These are phyloP conservation scores for Rhagologus leucostigma DNA, from an alignment of 2,113 vertebrate species.

Conservation along the genomic window DNA sequence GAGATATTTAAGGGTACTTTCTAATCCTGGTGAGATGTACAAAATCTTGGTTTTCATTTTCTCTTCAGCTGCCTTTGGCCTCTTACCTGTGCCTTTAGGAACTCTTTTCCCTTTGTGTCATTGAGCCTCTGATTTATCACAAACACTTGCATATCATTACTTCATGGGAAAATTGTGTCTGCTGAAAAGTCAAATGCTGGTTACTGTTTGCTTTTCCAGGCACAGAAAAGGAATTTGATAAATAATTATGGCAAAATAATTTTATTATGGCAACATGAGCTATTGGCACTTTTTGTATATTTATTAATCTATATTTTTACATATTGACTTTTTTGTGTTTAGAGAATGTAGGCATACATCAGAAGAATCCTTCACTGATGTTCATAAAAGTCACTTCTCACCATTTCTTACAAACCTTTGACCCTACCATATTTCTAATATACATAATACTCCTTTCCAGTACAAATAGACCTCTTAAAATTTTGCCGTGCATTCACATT, in stretches of 20 bases:
- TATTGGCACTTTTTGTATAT: background rate
- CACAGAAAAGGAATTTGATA: background rate
- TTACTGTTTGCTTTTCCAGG: background rate
- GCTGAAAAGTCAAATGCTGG: background rate
- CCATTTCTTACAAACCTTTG: background rate
- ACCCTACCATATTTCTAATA: background rate
- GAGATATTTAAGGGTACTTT: background rate
- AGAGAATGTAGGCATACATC: fast-evolving
- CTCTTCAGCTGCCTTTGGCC: background rate
- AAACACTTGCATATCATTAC: background rate
- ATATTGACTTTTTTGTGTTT: background rate
- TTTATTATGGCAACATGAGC: background rate
- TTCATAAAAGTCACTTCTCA: background rate
- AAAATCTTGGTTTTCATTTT: background rate
- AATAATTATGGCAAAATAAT: background rate
- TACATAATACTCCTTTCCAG: background rate
- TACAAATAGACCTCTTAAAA: background rate
- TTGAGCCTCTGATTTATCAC: background rate
- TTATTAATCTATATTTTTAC: background rate
- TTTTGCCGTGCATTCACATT: background rate
- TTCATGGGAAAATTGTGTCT: background rate
- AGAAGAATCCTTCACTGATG: background rate
- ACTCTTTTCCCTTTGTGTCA: background rate
- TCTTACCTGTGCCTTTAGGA: background rate
- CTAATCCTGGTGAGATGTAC: background rate